Evolutionary conservation across 2,797 vertebrate genomes (phyloP), one percentile per base, ranked within the genome.

Genomic region (Orestias chungarensis): DNA sequence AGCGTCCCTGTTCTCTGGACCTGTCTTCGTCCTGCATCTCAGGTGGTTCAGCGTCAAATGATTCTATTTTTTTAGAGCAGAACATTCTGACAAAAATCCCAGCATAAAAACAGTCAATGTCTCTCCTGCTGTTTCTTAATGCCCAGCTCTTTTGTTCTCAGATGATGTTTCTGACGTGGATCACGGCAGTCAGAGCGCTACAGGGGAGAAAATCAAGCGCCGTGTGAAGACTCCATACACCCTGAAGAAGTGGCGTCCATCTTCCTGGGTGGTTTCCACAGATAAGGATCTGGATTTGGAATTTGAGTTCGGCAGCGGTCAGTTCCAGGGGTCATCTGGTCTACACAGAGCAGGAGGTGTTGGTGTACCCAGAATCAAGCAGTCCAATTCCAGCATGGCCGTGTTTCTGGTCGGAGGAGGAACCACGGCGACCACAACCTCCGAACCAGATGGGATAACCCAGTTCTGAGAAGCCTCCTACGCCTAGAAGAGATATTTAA

Each of bases 201-300:
- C 96, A 49, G 97, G 95, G 66, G 96, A 98, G 70, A 98, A 98
- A 89, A 99, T 99, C 66, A 98, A 97, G 91, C 97, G 95, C 20
- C 95, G 97, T 0, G 96, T 99, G 86, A 98, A 99, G 91, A 99
- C 97, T 0, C 97, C 97, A 0, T 98, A 99, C 91, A 97, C 96
- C 0, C 93, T 99, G 17, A 98, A 98, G 86, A 95, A 96, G 73
- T 97, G 96, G 96, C 96, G 96, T 23, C 97, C 97, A 0, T 95
- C 96, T 0, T 97, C 97, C 0, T 98, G 96, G 97, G 96, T 96
- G 54, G 94, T 98, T 86, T 96, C 97, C 81, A 95, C 95, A 0
- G 96, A 97, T 50, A 86, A 83, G 0, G 68, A 71, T 52, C 89
- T 94, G 0, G 83, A 89, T 46, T 91, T 95, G 68, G 95, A 94